phyloP scores from a whole-genome alignment of 2,797 vertebrate genomes.

The Jordanella pulchra region DNA sequence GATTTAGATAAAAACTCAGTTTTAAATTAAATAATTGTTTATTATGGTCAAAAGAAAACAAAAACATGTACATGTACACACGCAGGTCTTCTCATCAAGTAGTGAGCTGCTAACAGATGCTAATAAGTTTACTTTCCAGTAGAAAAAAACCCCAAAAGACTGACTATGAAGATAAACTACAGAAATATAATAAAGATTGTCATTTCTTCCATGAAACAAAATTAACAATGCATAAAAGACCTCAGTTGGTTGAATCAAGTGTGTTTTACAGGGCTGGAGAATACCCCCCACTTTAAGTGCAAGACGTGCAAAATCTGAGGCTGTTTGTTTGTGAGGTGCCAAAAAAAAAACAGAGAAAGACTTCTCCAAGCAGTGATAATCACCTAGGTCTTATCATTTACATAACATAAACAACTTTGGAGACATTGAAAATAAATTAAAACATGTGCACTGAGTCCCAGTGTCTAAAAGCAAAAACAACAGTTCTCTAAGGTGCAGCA shows the following conservation, averaged over 20 bases:
- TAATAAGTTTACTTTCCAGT: constrained; percentile 45
- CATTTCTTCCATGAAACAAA: constrained; percentile 20
- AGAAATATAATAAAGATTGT: constrained; percentile 31
- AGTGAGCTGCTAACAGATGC: constrained; percentile 28
- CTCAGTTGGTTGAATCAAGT: constrained; percentile 61
- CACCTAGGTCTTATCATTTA: constrained; percentile 29
- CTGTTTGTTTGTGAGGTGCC: constrained; percentile 52
- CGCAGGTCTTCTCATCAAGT: constrained; percentile 37
- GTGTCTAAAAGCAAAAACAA: constrained; percentile 54
- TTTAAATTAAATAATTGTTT: constrained; percentile 62
- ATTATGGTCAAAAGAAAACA: constrained; percentile 61
- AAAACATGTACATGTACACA: constrained; percentile 49
- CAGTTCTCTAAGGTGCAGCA: constrained; percentile 71
- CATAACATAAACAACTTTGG: constrained; percentile 42
- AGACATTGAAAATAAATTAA: constrained; percentile 38
- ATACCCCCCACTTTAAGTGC: constrained; percentile 50
- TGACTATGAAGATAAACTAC: constrained; percentile 28
- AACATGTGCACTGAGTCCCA: constrained; percentile 51
- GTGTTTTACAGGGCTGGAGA: constrained; percentile 40
- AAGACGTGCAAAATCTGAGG: constrained; percentile 68
- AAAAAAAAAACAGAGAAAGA: constrained; percentile 26
- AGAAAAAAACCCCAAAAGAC: constrained; percentile 29
- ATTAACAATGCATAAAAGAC: constrained; percentile 48
- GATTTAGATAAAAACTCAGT: not conserved
- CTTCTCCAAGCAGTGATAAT: constrained; percentile 36